These are phyloP conservation scores for Rissa tridactyla DNA, from an alignment of 2,113 vertebrate genomes.

Conservation along the genomic window DNA sequence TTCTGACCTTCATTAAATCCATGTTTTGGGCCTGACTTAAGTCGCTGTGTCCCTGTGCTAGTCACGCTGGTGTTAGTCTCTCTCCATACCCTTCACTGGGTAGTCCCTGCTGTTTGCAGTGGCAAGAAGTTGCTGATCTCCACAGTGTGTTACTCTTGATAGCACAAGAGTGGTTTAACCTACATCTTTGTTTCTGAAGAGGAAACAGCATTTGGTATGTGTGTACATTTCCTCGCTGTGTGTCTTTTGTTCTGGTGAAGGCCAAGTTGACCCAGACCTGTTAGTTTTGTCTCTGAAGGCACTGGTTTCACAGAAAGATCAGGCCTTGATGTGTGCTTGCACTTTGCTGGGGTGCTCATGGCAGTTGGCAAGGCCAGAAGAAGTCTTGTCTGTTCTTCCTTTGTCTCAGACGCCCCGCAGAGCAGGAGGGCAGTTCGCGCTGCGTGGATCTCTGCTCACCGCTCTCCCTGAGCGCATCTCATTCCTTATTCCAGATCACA, in stretches of 20 bases:
- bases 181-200: conserved; percentile 22
- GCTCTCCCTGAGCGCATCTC: neutral
- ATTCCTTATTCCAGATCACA: conserved; percentile 1
- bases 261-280: conserved; percentile 4
- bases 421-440: neutral
- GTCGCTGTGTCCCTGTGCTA: neutral
- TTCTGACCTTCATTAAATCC: conserved; percentile 11
- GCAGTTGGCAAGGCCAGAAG: conserved; percentile 4
- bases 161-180: neutral
- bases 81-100: neutral
- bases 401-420: neutral
- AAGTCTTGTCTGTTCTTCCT: neutral
- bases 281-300: conserved; percentile 2
- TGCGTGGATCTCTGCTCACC: neutral
- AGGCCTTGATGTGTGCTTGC: neutral
- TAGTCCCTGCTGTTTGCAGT: neutral
- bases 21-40: neutral
- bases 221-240: neutral
- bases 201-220: neutral
- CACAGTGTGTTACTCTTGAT: neutral
- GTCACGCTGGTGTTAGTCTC: neutral
- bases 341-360: neutral
- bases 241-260: conserved; percentile 28
- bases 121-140: conserved; percentile 5
- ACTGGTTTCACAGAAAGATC: neutral